Conservation (phyloP, 2,888 invertebrate species). For the Neocrepidodera transversa region DNA sequence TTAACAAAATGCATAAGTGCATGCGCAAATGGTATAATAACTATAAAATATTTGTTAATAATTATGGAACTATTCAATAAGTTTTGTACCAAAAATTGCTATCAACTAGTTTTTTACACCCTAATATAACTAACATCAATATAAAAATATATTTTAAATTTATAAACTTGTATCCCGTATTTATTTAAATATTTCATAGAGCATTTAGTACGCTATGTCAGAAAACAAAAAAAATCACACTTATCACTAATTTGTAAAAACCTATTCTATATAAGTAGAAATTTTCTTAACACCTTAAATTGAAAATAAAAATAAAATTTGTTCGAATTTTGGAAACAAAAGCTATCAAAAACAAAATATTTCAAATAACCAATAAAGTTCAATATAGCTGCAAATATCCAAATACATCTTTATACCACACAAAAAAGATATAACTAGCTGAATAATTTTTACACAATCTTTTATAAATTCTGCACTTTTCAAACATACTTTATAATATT, state of each 20-base stretch:
- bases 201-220: slow-evolving; percentile 24
- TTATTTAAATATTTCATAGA: slow-evolving; percentile 35
- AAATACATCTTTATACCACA: background rate
- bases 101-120: slow-evolving; percentile 37
- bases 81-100: slow-evolving; percentile 43
- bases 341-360: background rate
- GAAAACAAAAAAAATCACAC: slow-evolving; percentile 29
- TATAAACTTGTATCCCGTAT: slow-evolving; percentile 41
- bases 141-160: slow-evolving; percentile 45
- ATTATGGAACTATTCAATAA: slow-evolving; percentile 39
- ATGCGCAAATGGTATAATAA: slow-evolving; percentile 40
- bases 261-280: slow-evolving; percentile 25
- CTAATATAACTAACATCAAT: slow-evolving; percentile 41
- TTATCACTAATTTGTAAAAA: slow-evolving; percentile 34
- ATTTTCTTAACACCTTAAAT: slow-evolving; percentile 21
- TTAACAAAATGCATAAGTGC: slow-evolving; percentile 44
- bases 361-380: no score
- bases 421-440: no score
- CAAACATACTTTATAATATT: no score
- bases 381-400: background rate
- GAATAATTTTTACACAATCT: background rate
- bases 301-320: background rate
- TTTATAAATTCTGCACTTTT: no score
- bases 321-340: background rate
- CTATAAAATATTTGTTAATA: slow-evolving; percentile 34